These are phyloP conservation scores for Lithodes maja DNA, from an alignment of 2,888 invertebrate genomes.

Conservation along the genomic window DNA sequence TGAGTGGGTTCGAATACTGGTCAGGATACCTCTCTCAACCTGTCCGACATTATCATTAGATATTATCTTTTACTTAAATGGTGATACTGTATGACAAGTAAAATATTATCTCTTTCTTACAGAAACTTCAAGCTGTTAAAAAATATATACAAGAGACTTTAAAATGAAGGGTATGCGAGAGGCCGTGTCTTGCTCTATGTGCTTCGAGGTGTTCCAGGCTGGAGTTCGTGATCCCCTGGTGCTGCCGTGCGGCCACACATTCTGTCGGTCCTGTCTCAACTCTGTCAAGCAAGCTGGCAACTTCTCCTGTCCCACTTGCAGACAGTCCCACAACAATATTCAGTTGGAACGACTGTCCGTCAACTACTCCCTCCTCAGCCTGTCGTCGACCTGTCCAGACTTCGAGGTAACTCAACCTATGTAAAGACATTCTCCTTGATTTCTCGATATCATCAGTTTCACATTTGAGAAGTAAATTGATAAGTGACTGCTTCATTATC, in stretches of 20 bases:
- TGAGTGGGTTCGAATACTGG: too few relatives aligned
- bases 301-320: constrained; percentile 32
- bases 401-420: constrained; percentile 7
- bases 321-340: constrained; percentile 5
- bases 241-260: too few relatives aligned
- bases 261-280: constrained; percentile 75
- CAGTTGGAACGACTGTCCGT: not conserved
- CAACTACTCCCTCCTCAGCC: constrained; percentile 32
- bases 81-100: too few relatives aligned
- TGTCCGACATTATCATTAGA: too few relatives aligned
- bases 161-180: not conserved
- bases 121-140: too few relatives aligned
- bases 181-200: constrained; percentile 29
- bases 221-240: not conserved
- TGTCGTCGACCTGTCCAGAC: constrained; percentile 21
- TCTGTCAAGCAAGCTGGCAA: not conserved
- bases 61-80: too few relatives aligned
- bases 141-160: not conserved
- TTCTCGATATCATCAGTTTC: too few relatives aligned
- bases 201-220: constrained; percentile 20
- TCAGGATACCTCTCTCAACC: too few relatives aligned
- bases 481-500: too few relatives aligned
- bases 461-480: too few relatives aligned
- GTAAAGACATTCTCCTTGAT: too few relatives aligned
- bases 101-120: too few relatives aligned